Evolutionary conservation across 2,797 vertebrate species (phyloP).

Genomic region (Notolepis coatsorum): DNA sequence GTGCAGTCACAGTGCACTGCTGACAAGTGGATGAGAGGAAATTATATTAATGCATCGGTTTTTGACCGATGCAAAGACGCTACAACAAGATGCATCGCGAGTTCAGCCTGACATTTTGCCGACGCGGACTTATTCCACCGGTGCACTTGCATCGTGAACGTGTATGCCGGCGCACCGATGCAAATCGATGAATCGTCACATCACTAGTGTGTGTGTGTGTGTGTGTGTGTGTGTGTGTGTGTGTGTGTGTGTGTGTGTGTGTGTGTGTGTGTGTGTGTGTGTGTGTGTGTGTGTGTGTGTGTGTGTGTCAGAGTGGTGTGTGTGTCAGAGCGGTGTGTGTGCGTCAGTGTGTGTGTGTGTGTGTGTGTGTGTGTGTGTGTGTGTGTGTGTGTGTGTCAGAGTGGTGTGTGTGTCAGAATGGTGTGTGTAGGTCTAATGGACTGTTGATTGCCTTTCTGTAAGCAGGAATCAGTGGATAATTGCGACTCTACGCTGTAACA

Average conservation of each 20-base stretch:
- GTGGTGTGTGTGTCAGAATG: slow-evolving; percentile 26
- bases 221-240: not conserved
- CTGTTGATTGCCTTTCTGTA: slow-evolving; percentile 81
- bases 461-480: slow-evolving; percentile 82
- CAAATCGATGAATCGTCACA: too few species aligned
- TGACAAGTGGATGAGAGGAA: too few species aligned
- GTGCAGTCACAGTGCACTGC: too few species aligned
- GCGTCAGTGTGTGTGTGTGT: slow-evolving; percentile 35
- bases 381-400: slow-evolving; percentile 38
- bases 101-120: too few species aligned
- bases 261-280: not conserved
- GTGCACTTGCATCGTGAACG: too few species aligned
- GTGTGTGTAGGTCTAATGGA: slow-evolving; percentile 70
- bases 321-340: too few species aligned
- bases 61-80: too few species aligned
- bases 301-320: not conserved
- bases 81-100: too few species aligned
- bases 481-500: slow-evolving; percentile 73
- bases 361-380: slow-evolving; percentile 17
- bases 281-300: not conserved
- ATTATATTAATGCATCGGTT: too few species aligned
- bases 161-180: too few species aligned
- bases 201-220: not conserved
- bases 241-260: not conserved
- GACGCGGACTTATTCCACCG: too few species aligned